Conservation (phyloP, 2,113 vertebrate genomes). For the Oncorhynchus gorbuscha region DNA sequence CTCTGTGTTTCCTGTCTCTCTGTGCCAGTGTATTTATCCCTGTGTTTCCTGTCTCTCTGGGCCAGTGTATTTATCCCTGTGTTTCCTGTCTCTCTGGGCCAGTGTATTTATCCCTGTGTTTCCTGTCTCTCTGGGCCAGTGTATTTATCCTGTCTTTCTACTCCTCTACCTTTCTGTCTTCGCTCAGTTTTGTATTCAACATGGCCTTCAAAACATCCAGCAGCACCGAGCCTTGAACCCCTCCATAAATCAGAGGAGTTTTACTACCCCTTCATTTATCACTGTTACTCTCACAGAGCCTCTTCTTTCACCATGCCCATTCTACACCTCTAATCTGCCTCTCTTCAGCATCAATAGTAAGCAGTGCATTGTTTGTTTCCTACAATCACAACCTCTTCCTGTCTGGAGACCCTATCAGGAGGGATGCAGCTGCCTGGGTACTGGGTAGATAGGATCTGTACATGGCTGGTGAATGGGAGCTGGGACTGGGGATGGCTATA, state of each 20-base stretch:
- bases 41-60: too few relatives aligned
- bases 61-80: too few relatives aligned
- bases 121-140: too few relatives aligned
- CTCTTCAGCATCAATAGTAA: conserved; percentile 39
- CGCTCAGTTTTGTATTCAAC: background rate
- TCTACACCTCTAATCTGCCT: conserved; percentile 34
- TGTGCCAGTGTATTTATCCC: too few relatives aligned
- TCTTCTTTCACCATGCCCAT: conserved; percentile 31
- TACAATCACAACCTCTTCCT: conserved; percentile 51
- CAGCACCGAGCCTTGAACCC: too few relatives aligned
- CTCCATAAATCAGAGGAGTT: too few relatives aligned
- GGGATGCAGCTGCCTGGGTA: conserved; percentile 59
- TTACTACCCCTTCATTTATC: background rate
- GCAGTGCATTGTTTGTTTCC: conserved; percentile 39
- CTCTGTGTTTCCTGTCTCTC: too few relatives aligned
- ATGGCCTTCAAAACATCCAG: background rate
- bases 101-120: too few relatives aligned
- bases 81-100: too few relatives aligned
- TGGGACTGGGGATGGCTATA: too few relatives aligned
- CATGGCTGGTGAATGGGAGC: too few relatives aligned
- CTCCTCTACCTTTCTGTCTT: background rate
- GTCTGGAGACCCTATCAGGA: conserved; percentile 38
- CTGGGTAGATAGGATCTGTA: conserved; percentile 56
- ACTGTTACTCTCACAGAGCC: conserved; percentile 19
- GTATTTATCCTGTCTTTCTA: too few relatives aligned